Conservation (phyloP, 2,888 invertebrate species). For the Zhengitettix transpicula region DNA sequence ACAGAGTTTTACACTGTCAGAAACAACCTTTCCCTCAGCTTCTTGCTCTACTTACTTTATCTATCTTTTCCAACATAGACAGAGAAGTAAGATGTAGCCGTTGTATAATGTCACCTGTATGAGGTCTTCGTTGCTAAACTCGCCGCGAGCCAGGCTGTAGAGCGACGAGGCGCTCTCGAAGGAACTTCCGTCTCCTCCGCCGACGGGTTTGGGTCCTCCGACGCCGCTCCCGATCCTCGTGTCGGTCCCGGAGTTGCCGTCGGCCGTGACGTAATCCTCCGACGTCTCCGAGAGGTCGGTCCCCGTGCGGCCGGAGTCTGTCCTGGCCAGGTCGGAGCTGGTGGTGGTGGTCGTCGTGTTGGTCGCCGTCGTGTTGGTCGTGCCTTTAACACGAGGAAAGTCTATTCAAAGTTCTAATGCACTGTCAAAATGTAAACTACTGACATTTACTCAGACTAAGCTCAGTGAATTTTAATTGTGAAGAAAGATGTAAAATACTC, state of each 20-base stretch:
- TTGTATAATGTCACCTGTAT: too few species aligned
- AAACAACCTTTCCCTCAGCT: too few species aligned
- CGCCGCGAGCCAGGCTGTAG: conserved; percentile 58
- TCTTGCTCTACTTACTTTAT: too few species aligned
- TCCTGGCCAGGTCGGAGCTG: conserved; percentile 37
- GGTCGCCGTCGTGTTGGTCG: neutral
- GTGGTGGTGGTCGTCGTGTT: conserved; percentile 1
- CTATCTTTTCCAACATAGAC: too few species aligned
- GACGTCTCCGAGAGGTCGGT: conserved; percentile 73
- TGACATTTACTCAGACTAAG: neutral
- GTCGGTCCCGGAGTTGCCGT: conserved; percentile 22
- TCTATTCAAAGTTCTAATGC: too few species aligned
- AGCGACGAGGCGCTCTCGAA: conserved; percentile 74
- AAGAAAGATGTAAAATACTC: too few species aligned
- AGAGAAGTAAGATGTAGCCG: too few species aligned
- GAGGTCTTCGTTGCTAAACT: conserved; percentile 5
- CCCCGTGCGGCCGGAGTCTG: conserved; percentile 35
- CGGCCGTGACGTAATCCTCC: conserved; percentile 79
- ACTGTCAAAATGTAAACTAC: too few species aligned
- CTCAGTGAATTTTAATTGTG: neutral
- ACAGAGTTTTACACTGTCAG: too few species aligned
- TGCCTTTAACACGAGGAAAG: neutral
- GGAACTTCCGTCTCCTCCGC: conserved; percentile 52
- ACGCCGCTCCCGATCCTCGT: conserved; percentile 11
- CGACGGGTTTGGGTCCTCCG: conserved; percentile 1